Base-by-base conservation (phyloP, 2,888 invertebrate species). In the Acanthopleura granulata region DNA sequence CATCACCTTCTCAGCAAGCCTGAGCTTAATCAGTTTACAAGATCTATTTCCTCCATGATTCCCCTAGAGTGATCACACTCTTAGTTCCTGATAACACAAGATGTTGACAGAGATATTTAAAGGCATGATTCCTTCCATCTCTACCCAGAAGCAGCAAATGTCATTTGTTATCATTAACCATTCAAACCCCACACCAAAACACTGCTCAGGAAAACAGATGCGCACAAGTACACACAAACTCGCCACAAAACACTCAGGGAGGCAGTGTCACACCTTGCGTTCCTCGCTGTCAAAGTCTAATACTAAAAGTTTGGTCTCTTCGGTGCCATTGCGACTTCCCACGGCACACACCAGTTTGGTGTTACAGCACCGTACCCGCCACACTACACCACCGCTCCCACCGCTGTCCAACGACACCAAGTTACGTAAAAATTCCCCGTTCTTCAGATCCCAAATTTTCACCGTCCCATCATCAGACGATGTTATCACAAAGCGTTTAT, bases 391-490 rank as follows among this genome's bases (percentile, higher is more conserved):
- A 1, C 99, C 99, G 70, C 96, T 96, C 1, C 98, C 98, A 30
- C 98, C 98, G 81, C 97, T 97, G 78, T 95, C 95, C 80, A 99
- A 92, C 62, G 96, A 94, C 76, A 99, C 97, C 80, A 99, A 93
- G 92, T 99, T 97, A 79, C 99, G 94, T 81, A 99, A 95, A 91
- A 99, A 99, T 88, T 97, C 97, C 78, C 94, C 92, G 74, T 97
- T 98, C 90, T 95, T 95, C 71, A 99, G 95, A 91, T 99, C 98
- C 99, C 99, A 99, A 77, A 99, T 92, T 91, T 99, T 99, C 25
- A 99, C 99, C 0, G 98, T 99, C 75, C 99, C 99, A 91, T 99
- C 99, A 90, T 99, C 99, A 0, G 98, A 98, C 18, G 99, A 99
- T 30, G 99, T 98, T 87, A 99, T 97, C 83, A 99, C 98, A 93